These are phyloP conservation scores for Slavum lentiscoides DNA, from an alignment of 2,888 invertebrate genomes.

Conservation along the genomic window DNA sequence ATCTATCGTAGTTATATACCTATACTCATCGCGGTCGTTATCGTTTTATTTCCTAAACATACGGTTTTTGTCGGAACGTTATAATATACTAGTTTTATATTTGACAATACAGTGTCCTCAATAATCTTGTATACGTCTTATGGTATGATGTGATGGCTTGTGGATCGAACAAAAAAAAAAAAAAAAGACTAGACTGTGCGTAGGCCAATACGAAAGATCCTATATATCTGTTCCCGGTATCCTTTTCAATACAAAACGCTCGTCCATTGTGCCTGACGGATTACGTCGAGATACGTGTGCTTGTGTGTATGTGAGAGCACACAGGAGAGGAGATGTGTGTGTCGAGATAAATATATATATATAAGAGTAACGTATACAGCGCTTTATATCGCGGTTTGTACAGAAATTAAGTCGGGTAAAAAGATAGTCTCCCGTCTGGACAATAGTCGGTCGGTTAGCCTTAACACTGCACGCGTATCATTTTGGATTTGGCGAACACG, in stretches of 20 bases:
- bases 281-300: not conserved
- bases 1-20: too few species aligned
- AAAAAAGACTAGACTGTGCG: not conserved
- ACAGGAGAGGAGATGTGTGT: not conserved
- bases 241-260: conserved; percentile 41
- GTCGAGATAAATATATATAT: not conserved
- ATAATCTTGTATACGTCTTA: not conserved
- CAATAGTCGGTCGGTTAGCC: conserved; percentile 12
- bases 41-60: too few species aligned
- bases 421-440: not conserved
- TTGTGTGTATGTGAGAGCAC: not conserved
- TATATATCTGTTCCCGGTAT: conserved; percentile 8
- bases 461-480: not conserved
- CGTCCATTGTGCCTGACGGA: conserved; percentile 42
- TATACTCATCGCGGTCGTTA: too few species aligned
- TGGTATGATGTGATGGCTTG: conserved; percentile 3
- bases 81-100: not conserved
- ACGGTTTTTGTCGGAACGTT: not conserved
- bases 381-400: not conserved
- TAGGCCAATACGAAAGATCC: conserved; percentile 32
- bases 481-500: not conserved
- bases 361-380: conserved; percentile 3
- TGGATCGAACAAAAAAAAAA: not conserved
- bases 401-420: conserved; percentile 35
- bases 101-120: not conserved